Evolutionary conservation across 2,797 vertebrate species (phyloP), one percentile per base, ranked within the genome.

Genomic region (Morus bassanus): DNA sequence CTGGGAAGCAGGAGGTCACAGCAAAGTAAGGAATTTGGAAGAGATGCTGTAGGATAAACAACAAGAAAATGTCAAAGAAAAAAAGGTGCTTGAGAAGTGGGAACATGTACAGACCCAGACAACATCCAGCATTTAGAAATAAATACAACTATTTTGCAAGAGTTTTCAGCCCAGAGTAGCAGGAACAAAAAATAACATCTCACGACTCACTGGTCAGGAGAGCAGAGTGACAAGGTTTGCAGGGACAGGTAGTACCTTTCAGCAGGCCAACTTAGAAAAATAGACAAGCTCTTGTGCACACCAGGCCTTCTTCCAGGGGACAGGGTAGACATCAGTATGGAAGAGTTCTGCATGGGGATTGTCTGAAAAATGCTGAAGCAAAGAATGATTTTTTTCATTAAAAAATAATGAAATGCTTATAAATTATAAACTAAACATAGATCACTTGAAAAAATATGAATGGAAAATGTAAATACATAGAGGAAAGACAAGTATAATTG

Each of bases 351-450:
- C 51, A 14, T 4, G 5, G 28, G 35, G 24, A 14, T 35, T 51
- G 59, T 46, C 16, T 83, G 72, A 85, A 93, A 73, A 64, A 83
- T 43, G 13, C 18, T 79, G 33, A 89, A 85, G 54, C 2, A 30
- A 93, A 92, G 45, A 83, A 79, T 57, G 8, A 59, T 39, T 57
- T 80, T 93, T 92, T 91, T 48, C 83, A 91, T 96, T 76, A 90
- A 96, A 95, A 94, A 89, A 54, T 88, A 75, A 96, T 80, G 72
- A 57, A 82, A 89, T 74, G 41, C 56, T 92, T 89, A 91, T 94
- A 92, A 95, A 96, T 91, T 91, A 93, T 95, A 80, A 72, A 93
- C 3, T 43, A 87, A 95, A 91, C 68, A 90, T 56, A 83, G 75
- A 94, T 88, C 64, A 70, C 45, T 77, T 76, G 41, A 10, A 30